Percentiles rank a stretch among this genome's conserved stretches.
phyloP scores from a whole-genome alignment of 2,888 invertebrate genomes.

The Leucozona laternaria region DNA sequence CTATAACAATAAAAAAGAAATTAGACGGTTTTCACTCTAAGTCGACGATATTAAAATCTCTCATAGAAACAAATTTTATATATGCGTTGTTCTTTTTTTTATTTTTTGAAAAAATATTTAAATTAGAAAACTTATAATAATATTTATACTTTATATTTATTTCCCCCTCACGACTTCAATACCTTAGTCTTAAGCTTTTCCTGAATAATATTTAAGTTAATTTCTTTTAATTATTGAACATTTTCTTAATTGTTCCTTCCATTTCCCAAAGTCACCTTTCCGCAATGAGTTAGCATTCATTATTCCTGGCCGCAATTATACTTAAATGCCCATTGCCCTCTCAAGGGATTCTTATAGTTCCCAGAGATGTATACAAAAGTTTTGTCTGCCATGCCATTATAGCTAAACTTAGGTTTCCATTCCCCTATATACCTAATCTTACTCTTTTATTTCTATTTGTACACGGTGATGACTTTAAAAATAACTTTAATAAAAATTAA shows the following conservation, averaged over 20 bases:
- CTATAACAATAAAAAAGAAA: too few species aligned
- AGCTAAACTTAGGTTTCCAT: background rate
- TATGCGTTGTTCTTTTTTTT: too few species aligned
- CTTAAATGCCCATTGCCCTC: background rate
- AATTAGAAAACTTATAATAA: too few species aligned
- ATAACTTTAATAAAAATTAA: conserved; percentile 36
- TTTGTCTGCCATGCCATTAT: conserved; percentile 1
- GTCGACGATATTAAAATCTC: too few species aligned
- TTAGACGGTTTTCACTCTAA: too few species aligned
- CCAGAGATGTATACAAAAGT: background rate
- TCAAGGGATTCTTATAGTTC: conserved; percentile 1
- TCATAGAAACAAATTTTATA: too few species aligned
- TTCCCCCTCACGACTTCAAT: background rate
- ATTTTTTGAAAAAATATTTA: too few species aligned
- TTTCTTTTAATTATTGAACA: background rate
- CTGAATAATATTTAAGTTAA: background rate
- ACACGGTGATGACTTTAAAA: conserved; percentile 15
- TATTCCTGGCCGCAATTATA: background rate
- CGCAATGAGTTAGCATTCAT: background rate
- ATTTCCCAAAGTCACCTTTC: background rate
- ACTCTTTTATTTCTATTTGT: background rate
- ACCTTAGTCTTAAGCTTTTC: background rate
- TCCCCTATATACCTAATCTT: too few species aligned
- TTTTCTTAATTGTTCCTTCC: background rate
- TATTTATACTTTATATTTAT: too few species aligned